phyloP scores from a whole-genome alignment of 2,113 vertebrate genomes.

The Phaetusa simplex region DNA sequence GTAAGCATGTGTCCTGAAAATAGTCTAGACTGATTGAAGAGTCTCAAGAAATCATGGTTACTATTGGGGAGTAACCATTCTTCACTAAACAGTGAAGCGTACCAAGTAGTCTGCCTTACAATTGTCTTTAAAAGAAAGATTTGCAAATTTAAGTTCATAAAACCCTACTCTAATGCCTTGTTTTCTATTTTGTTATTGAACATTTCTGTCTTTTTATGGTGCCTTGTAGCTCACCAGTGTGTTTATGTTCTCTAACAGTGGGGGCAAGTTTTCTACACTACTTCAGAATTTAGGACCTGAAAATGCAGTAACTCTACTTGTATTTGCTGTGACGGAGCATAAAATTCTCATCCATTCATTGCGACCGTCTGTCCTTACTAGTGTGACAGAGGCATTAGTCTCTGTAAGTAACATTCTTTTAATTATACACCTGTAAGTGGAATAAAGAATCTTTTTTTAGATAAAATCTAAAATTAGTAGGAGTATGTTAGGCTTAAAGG shows the following conservation, averaged over 20 bases:
- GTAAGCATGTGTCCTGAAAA: not conserved
- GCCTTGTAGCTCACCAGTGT: not conserved
- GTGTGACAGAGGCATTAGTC: conserved; percentile 96
- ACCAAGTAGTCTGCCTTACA: not conserved
- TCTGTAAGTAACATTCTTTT: conserved; percentile 82
- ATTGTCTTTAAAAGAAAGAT: not conserved
- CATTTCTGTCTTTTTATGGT: not conserved
- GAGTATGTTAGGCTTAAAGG: not conserved
- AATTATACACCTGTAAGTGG: not conserved
- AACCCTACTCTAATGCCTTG: not conserved
- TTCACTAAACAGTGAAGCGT: not conserved
- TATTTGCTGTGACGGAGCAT: conserved; percentile 95
- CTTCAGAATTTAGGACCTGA: conserved; percentile 96
- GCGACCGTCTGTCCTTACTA: conserved; percentile 95
- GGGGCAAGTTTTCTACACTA: conserved; percentile 93
- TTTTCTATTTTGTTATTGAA: not conserved
- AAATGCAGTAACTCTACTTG: conserved; percentile 91
- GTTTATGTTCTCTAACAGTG: conserved; percentile 73
- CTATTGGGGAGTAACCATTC: not conserved
- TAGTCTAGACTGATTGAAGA: not conserved
- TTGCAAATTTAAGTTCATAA: not conserved
- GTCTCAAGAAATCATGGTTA: not conserved
- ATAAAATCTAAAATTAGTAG: not conserved
- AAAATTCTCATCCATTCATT: conserved; percentile 98
- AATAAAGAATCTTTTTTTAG: not conserved